Evolutionary conservation across 1,140 invertebrate species (phyloP), one percentile per base, ranked within the genome.

Genomic region (Leptoteleia sp.): DNA sequence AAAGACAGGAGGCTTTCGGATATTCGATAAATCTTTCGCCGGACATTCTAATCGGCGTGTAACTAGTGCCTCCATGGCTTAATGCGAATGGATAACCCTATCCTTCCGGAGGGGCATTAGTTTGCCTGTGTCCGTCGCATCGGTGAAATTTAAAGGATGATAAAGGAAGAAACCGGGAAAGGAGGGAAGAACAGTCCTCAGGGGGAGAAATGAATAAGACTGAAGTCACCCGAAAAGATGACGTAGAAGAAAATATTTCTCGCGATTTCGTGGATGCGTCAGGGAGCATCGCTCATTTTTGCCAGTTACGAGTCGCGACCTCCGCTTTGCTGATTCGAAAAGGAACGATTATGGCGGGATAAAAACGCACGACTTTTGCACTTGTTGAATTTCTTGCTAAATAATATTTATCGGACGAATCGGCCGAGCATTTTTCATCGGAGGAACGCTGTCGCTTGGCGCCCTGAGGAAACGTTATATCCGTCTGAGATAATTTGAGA

Each of bases 31-130:
- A 77, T 71, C 75, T 71, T 70, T 52, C 19, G 27, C 45, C 35
- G 50, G 57, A 65, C 50, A 64, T 77, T 77, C 50, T 77, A 77
- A 77, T 70, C 65, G 75, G 45, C 50, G 22, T 47, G 40, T 65
- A n/a, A 42, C 37, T 38, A 52, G 62, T 47, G 40, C 38, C 22
- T 59, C 11, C 40, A 19, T 22, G 50, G 43, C 42, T 70, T 77
- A 64, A 77, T 45, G 37, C 50, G 61, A 67, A 67, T 61, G 62
- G 61, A 72, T 72, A 72, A 78, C n/a, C 68, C 37, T 65, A 29
- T 29, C 47, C 33, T 67, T 38, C 13, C 47, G 0, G n/a, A n/a
- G 6, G 12, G 25, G 57, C 40, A 65, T 77, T 61, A 65, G 29
- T 52, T 11, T 12, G 9, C n/a, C 38, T 27, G 55, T 67, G 38